Conservation (phyloP, 2,888 invertebrate species). For the Antheraea yamamai region DNA sequence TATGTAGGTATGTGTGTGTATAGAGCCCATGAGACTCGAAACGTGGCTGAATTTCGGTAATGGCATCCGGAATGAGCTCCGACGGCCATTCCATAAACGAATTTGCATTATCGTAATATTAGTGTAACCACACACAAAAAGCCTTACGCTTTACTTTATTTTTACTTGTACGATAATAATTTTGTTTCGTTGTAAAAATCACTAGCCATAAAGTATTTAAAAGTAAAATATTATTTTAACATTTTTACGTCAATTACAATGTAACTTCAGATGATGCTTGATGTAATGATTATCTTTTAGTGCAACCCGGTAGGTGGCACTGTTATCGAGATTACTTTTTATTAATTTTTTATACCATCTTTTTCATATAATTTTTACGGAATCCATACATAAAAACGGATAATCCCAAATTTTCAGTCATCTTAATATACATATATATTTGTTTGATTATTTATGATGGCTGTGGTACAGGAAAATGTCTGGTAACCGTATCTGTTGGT, state of each 20-base stretch:
- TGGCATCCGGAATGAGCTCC: conserved; percentile 54
- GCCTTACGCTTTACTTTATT: conserved; percentile 19
- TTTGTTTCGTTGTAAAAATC: neutral
- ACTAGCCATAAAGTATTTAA: neutral
- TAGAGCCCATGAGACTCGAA: conserved; percentile 56
- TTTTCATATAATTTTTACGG: too few relatives aligned
- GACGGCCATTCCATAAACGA: conserved; percentile 54
- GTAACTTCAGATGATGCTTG: neutral
- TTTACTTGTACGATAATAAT: neutral
- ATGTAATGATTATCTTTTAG: neutral
- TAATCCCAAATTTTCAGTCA: too few relatives aligned
- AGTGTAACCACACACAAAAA: conserved; percentile 53
- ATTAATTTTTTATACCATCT: too few relatives aligned
- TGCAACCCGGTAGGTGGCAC: too few relatives aligned
- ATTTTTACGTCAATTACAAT: neutral
- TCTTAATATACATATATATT: too few relatives aligned
- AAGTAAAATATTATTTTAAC: neutral
- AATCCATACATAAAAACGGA: too few relatives aligned
- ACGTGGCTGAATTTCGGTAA: conserved; percentile 67
- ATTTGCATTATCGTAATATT: conserved; percentile 72
- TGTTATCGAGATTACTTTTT: too few relatives aligned
- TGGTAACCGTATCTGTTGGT: too few relatives aligned
- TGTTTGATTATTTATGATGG: too few relatives aligned
- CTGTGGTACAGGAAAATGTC: too few relatives aligned
- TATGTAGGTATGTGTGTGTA: conserved; percentile 49